These are phyloP conservation scores for Actenoides lindsayi DNA, from an alignment of 2,113 vertebrate genomes.

Conservation along the genomic window DNA sequence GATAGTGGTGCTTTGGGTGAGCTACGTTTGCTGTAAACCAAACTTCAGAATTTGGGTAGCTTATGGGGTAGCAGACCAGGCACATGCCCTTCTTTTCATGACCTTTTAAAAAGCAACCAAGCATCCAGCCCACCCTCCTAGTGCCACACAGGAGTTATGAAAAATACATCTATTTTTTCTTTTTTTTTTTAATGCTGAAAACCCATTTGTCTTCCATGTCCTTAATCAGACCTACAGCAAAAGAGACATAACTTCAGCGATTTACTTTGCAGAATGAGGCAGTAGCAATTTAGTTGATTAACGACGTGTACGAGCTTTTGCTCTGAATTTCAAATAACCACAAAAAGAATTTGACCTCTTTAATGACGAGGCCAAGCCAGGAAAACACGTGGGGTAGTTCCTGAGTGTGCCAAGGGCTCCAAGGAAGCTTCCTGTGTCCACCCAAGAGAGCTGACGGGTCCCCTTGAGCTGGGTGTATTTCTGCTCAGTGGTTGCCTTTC, in stretches of 20 bases:
- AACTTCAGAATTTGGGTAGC: not conserved
- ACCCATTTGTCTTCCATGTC: conserved; percentile 26
- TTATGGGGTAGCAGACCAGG: not conserved
- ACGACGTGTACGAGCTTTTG: not conserved
- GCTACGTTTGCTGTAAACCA: not conserved
- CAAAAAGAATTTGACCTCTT: conserved; percentile 31
- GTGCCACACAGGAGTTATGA: not conserved
- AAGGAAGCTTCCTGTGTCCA: not conserved
- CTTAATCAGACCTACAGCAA: conserved; percentile 22
- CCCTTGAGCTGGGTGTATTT: not conserved
- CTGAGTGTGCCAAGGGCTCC: not conserved
- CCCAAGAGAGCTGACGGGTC: not conserved
- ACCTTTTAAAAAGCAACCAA: conserved; percentile 38
- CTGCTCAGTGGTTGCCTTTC: not conserved
- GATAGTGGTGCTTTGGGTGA: not conserved
- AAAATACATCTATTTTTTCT: not conserved
- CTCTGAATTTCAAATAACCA: conserved; percentile 16
- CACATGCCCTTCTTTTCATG: not conserved
- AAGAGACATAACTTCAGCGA: conserved; percentile 19
- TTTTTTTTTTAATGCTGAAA: conserved; percentile 5
- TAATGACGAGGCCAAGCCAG: not conserved
- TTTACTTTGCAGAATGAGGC: conserved; percentile 34
- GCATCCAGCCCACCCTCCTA: not conserved
- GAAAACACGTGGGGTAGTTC: not conserved
- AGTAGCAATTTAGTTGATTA: conserved; percentile 54